Evolutionary conservation across 2,888 invertebrate genomes (phyloP).

Genomic region (Seira ritae): DNA sequence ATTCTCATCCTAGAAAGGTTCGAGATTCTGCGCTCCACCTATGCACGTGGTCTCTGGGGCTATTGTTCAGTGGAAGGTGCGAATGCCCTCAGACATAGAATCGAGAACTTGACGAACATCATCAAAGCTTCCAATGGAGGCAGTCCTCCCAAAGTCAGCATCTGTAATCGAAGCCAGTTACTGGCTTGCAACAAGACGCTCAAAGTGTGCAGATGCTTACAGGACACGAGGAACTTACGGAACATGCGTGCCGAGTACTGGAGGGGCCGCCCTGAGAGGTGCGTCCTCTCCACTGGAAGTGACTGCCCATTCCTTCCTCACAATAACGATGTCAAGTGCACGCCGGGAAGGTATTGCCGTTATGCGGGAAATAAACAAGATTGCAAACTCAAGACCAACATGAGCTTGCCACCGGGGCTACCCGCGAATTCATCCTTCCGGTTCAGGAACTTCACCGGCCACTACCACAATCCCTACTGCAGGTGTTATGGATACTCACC

Average conservation of each 20-base stretch:
- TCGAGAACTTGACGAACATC: not conserved
- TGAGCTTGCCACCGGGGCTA: no score
- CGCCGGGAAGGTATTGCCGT: no score
- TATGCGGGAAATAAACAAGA: no score
- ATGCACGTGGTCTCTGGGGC: conserved; percentile 39
- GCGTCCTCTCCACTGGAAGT: conserved; percentile 27
- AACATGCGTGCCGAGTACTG: conserved; percentile 15
- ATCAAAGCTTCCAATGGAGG: not conserved
- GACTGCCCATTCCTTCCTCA: no score
- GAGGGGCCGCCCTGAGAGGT: conserved; percentile 6
- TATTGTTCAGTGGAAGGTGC: conserved; percentile 45
- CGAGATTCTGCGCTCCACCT: conserved; percentile 27
- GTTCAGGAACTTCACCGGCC: no score
- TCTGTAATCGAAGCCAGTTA: conserved; percentile 34
- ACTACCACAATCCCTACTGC: no score
- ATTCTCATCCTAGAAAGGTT: not conserved
- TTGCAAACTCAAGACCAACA: no score
- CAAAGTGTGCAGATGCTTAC: conserved; percentile 26
- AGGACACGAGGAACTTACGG: conserved; percentile 32
- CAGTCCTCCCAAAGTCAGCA: no score
- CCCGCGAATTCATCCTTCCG: no score
- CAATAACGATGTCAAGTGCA: no score
- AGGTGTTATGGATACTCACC: no score
- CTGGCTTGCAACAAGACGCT: conserved; percentile 19
- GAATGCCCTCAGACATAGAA: not conserved